Base-by-base conservation (phyloP, 2,888 invertebrate species). In the Myopa tessellatipennis region DNA sequence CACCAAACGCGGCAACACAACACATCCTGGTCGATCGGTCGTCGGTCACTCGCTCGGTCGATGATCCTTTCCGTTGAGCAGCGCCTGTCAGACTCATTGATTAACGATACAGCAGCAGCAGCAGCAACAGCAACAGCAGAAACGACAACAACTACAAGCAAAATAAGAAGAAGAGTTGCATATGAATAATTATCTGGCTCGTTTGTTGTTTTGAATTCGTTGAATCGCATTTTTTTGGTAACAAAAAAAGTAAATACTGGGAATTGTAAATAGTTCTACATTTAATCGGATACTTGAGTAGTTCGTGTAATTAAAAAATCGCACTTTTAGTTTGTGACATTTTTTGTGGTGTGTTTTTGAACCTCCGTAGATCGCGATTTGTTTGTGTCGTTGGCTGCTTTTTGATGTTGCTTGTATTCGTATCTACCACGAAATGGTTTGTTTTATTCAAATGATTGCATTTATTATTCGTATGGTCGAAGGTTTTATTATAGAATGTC, bases 371-470 rank as follows among this genome's bases (percentile, higher is more conserved):
- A 60, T 58, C 60, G 75, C 58, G 69, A 75, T 70, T 70, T 50
- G 40, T 69, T 69, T 34, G 45, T 60, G 61, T 16, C 67, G 45
- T 69, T 12, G 45, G 34, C 45, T 12, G 16, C 14, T 50, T 69
- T 70, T 52, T 76, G 18, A 4, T 38, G 65, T 36, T 38, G 61
- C 18, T 34, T 50, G 45, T 60, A 58, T 61, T 50, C 34, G 26
- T 26, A 26, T 26, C 26, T 2, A 26, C 36, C 14, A 36, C 34
- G 61, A 60, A 75, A 75, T 69, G 75, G 75, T 75, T 60, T 69
- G 75, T 75, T 75, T 60, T 60, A 77, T 61, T 73, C 45, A 77
- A 65, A 52, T 63, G 14, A 14, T 38, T 68, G 16, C 50, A 38
- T 50, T 61, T 45, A 16, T 58, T 73, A 36, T 38, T 63, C 38